These are phyloP conservation scores for Troides oblongomaculatus DNA, from an alignment of 2,888 invertebrate genomes.

Conservation along the genomic window DNA sequence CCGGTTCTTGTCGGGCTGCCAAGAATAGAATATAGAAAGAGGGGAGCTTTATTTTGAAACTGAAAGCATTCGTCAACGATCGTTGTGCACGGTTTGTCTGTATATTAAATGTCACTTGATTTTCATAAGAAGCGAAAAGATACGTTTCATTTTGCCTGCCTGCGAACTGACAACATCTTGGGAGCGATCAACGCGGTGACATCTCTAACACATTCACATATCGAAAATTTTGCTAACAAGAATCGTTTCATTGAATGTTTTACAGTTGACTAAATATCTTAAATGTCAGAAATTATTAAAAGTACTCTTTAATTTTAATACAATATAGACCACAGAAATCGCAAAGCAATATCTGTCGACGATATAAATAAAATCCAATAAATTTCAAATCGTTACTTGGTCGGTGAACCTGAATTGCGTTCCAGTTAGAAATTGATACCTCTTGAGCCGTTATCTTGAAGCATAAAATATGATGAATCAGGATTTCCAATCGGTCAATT, in stretches of 20 bases:
- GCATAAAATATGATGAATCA: constrained; percentile 33
- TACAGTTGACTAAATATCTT: no score
- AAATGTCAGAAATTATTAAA: neutral
- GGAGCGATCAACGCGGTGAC: neutral
- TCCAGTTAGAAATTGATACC: constrained; percentile 31
- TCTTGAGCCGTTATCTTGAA: constrained; percentile 47
- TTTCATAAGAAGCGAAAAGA: constrained; percentile 15
- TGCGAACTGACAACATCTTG: neutral
- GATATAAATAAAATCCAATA: constrained; percentile 4
- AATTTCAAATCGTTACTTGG: constrained; percentile 44
- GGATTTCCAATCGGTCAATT: constrained; percentile 18
- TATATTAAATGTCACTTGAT: constrained; percentile 23
- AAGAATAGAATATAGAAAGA: constrained; percentile 65
- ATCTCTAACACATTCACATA: neutral
- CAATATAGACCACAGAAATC: neutral
- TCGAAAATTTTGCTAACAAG: no score
- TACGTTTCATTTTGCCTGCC: neutral
- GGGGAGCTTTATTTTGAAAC: constrained; percentile 70
- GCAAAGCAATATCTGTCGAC: neutral
- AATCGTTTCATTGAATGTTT: no score
- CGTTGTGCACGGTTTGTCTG: constrained; percentile 23
- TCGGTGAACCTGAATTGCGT: constrained; percentile 47
- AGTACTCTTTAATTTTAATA: neutral
- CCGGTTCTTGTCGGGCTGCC: constrained; percentile 47
- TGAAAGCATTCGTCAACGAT: constrained; percentile 49